Percentiles rank a stretch among this genome's conserved stretches.
Conservation (phyloP, 1,140 invertebrate species). For the Mactra quadrangularis region DNA sequence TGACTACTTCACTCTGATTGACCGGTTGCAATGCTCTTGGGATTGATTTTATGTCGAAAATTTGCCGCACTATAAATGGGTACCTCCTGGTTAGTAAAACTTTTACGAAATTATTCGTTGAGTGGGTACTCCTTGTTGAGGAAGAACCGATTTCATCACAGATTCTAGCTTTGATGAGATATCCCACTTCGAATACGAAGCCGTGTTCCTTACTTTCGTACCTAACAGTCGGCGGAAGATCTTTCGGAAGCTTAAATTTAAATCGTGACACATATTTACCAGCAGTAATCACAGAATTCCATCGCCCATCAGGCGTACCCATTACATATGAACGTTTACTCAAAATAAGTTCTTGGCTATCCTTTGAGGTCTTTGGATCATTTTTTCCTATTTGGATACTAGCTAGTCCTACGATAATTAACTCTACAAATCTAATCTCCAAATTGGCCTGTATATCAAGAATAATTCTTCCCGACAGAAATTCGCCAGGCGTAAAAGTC, state of each 20-base stretch:
- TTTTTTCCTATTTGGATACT: constrained; percentile 62
- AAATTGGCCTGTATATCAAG: constrained; percentile 70
- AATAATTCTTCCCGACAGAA: constrained; percentile 73
- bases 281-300: constrained; percentile 74
- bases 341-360: constrained; percentile 72
- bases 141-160: constrained; percentile 75
- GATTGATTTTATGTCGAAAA: constrained; percentile 73
- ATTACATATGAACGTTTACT: constrained; percentile 76
- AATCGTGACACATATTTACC: constrained; percentile 80
- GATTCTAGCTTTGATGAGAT: constrained; percentile 72
- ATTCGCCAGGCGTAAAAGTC: constrained; percentile 75
- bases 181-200: constrained; percentile 72
- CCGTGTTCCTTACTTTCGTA: constrained; percentile 72
- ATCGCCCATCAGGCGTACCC: constrained; percentile 69
- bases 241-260: constrained; percentile 70
- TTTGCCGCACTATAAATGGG: constrained; percentile 68
- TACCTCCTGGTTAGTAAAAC: constrained; percentile 70
- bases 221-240: constrained; percentile 70
- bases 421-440: constrained; percentile 78
- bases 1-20: constrained; percentile 65
- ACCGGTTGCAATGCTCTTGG: constrained; percentile 69
- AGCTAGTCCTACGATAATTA: constrained; percentile 73
- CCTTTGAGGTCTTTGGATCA: constrained; percentile 50
- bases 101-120: constrained; percentile 71
- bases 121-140: constrained; percentile 67